Conservation (phyloP, 2,113 vertebrate species). For the Ctenomys sociabilis region DNA sequence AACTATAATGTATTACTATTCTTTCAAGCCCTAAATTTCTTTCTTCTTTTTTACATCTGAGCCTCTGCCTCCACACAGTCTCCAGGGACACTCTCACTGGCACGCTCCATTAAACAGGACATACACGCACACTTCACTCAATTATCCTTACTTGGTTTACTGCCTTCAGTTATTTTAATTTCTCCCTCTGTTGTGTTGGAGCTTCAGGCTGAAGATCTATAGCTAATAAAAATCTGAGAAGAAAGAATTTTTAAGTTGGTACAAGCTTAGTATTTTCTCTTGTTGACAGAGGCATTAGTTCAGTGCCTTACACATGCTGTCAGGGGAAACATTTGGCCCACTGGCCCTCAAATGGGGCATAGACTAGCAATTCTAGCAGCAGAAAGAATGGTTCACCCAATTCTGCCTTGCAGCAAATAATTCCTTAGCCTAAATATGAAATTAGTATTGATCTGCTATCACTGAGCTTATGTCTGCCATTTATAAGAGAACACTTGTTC, state of each 20-base stretch:
- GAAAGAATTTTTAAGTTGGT: not conserved
- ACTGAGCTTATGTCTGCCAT: not conserved
- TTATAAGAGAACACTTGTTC: not conserved
- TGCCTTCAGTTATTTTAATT: slow-evolving; percentile 25
- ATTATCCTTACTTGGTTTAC: not conserved
- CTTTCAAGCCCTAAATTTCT: not conserved
- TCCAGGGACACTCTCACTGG: not conserved
- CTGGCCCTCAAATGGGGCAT: not conserved
- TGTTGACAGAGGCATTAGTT: slow-evolving; percentile 11
- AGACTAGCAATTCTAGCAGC: not conserved
- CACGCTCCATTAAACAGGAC: not conserved
- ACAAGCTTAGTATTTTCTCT: not conserved
- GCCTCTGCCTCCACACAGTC: not conserved
- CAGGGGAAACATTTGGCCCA: not conserved
- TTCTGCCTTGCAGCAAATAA: not conserved
- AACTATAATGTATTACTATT: fast-evolving
- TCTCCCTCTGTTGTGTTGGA: not conserved
- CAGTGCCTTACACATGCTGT: not conserved
- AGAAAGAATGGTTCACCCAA: not conserved
- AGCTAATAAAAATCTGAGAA: slow-evolving; percentile 16
- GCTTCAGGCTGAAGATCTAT: slow-evolving; percentile 40
- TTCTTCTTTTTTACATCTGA: not conserved
- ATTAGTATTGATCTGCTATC: not conserved
- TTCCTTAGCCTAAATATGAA: slow-evolving; percentile 37
- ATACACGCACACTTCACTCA: not conserved